phyloP scores from a whole-genome alignment of 2,797 vertebrate species.

The Parotocinclus haroldoi region DNA sequence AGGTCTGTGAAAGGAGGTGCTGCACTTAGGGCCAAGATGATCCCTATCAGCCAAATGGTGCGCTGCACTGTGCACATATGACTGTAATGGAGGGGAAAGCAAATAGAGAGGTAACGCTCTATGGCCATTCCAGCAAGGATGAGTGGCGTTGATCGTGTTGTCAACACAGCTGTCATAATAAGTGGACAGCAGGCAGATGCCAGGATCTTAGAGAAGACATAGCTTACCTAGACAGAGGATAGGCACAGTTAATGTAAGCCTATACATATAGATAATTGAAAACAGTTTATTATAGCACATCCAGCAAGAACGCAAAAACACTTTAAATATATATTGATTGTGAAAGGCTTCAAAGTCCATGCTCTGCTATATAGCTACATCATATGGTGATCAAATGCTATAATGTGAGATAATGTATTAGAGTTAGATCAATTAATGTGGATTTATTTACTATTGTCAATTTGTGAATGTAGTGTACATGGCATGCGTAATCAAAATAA shows the following conservation, averaged over 20 bases:
- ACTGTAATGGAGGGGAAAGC: constrained; percentile 67
- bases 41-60: constrained; percentile 58
- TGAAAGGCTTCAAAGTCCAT: too few relatives aligned
- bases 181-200: constrained; percentile 67
- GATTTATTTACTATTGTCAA: too few relatives aligned
- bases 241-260: background rate
- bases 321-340: too few relatives aligned
- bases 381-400: too few relatives aligned
- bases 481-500: too few relatives aligned
- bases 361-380: too few relatives aligned
- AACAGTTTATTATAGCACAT: too few relatives aligned
- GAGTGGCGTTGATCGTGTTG: constrained; percentile 73
- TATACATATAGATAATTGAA: too few relatives aligned
- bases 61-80: constrained; percentile 68
- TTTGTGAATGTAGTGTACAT: too few relatives aligned
- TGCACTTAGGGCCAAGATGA: constrained; percentile 60
- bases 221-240: constrained; percentile 56
- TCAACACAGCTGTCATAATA: constrained; percentile 67
- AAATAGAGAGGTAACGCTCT: constrained; percentile 75
- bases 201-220: constrained; percentile 69
- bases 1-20: constrained; percentile 67
- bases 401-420: too few relatives aligned
- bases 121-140: constrained; percentile 75
- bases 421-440: too few relatives aligned
- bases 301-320: too few relatives aligned